A percentile compares a stretch with the other conserved stretches of the same genome.
phyloP scores from a whole-genome alignment of 2,888 invertebrate genomes.

The Heliconius charithonia region DNA sequence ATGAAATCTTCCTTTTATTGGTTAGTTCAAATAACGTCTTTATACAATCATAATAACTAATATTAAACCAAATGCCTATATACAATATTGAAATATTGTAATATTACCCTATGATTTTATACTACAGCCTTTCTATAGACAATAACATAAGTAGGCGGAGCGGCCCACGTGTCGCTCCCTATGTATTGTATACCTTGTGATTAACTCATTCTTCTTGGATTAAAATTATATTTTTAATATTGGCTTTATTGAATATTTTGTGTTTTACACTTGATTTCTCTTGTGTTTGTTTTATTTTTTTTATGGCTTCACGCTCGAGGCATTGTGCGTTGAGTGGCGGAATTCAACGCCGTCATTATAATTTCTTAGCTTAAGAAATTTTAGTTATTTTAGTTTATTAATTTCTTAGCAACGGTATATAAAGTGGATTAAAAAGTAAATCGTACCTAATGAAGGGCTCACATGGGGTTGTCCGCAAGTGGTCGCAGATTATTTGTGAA shows the following conservation, averaged over 20 bases:
- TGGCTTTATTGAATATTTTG: neutral
- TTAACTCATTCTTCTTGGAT: constrained; percentile 57
- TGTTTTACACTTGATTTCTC: neutral
- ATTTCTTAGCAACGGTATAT: too few species aligned
- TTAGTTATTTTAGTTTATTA: too few species aligned
- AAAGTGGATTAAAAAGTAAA: neutral
- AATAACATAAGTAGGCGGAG: constrained; percentile 34
- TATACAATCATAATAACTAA: neutral
- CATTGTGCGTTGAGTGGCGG: too few species aligned
- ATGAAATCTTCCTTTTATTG: neutral
- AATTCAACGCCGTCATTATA: too few species aligned
- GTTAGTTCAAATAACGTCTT: neutral
- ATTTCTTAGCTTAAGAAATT: too few species aligned
- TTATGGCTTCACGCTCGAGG: too few species aligned
- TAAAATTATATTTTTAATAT: constrained; percentile 8
- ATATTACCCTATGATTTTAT: constrained; percentile 1
- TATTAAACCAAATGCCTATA: neutral
- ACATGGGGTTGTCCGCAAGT: constrained; percentile 32
- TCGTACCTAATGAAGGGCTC: neutral
- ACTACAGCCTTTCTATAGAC: constrained; percentile 17
- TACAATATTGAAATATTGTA: neutral
- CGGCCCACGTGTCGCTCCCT: constrained; percentile 55
- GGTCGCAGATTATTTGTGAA: constrained; percentile 37
- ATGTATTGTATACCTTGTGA: constrained; percentile 67
- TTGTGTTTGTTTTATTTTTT: too few species aligned